Evolutionary conservation across 2,888 invertebrate species (phyloP).

Genomic region (Rhodophaea formosa): DNA sequence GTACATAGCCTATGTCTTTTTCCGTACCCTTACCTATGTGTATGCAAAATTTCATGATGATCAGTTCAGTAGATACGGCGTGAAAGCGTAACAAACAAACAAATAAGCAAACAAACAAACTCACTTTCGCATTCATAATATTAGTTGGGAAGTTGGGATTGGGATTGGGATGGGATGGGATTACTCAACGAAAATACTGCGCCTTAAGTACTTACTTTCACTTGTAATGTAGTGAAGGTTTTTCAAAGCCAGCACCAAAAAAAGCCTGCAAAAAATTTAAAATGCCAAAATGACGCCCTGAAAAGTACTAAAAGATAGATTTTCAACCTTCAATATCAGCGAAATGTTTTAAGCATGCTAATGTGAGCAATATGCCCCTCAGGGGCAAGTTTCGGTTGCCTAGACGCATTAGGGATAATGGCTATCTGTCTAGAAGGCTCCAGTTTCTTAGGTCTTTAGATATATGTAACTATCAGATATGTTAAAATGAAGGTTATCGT

Average conservation of each 20-base stretch:
- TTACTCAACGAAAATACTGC: not conserved
- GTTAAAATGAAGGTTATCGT: not conserved
- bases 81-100: too few species aligned
- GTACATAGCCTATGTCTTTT: too few species aligned
- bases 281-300: not conserved
- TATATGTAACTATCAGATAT: not conserved
- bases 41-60: too few species aligned
- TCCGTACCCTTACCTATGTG: too few species aligned
- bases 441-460: not conserved
- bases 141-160: too few species aligned
- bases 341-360: conserved; percentile 4
- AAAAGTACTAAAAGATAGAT: not conserved
- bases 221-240: too few species aligned
- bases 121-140: too few species aligned
- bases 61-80: too few species aligned
- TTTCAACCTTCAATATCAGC: not conserved
- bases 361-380: not conserved
- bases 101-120: too few species aligned
- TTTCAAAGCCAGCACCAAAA: too few species aligned
- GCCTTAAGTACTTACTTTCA: too few species aligned
- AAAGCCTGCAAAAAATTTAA: not conserved
- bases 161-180: too few species aligned
- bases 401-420: conserved; percentile 14
- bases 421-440: conserved; percentile 6
- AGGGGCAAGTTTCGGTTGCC: conserved; percentile 12